Evolutionary conservation across 2,797 vertebrate species (phyloP).

Genomic region (Sebastes jordani): DNA sequence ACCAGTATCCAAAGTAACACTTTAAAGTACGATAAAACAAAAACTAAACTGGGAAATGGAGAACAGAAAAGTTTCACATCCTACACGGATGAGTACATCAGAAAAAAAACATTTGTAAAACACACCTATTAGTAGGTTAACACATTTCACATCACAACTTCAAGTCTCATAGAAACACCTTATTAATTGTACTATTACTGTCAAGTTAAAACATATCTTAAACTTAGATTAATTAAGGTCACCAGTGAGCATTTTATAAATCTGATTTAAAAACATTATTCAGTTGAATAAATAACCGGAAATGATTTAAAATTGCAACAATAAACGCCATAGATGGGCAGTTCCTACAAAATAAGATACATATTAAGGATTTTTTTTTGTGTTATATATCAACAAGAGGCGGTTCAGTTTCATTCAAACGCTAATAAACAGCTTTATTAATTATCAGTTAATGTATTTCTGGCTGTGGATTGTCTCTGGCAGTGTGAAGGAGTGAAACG

Average conservation of each 20-base stretch:
- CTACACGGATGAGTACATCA: no score
- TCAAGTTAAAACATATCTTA: neutral
- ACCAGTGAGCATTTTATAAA: neutral
- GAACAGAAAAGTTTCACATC: no score
- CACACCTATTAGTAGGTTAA: neutral
- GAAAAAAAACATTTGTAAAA: neutral
- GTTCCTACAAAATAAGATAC: conserved; percentile 1
- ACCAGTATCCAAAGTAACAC: neutral
- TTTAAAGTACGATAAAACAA: neutral
- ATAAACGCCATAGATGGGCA: neutral
- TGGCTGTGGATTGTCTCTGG: neutral
- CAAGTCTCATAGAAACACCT: neutral
- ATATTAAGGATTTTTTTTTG: neutral
- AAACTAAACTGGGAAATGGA: no score
- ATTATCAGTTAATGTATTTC: neutral
- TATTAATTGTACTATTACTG: neutral
- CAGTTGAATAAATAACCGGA: neutral
- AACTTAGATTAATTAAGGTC: neutral
- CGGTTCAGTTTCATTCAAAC: neutral
- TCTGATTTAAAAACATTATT: no score
- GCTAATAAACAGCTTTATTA: neutral
- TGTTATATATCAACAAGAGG: neutral
- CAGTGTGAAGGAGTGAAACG: neutral
- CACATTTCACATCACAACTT: neutral
- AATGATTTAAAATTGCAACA: neutral